Percentiles rank a stretch among this genome's conserved stretches.
Conservation (phyloP, 2,888 invertebrate genomes). For the Dasypogon diadema region DNA sequence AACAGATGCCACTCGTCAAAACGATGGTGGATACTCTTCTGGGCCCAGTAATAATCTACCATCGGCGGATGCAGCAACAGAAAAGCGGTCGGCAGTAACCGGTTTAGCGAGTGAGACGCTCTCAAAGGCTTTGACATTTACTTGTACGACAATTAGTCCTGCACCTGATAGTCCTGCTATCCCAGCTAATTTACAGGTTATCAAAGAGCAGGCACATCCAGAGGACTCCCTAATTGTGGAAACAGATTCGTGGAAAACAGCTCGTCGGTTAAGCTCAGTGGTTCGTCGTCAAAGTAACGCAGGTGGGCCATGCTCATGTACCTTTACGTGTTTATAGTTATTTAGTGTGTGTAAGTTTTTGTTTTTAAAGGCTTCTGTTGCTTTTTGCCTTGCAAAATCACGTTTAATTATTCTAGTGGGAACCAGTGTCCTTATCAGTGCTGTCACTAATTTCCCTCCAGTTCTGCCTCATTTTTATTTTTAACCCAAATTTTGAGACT, state of each 20-base stretch:
- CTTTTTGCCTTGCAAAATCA: background rate
- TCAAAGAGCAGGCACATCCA: background rate
- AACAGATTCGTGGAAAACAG: constrained; percentile 61
- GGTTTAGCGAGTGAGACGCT: background rate
- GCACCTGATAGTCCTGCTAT: constrained; percentile 27
- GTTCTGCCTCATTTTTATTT: constrained; percentile 29
- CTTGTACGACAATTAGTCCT: constrained; percentile 8
- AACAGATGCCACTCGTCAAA: background rate
- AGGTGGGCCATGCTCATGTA: constrained; percentile 13
- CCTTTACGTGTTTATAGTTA: background rate
- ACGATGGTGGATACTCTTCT: background rate
- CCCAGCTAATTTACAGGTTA: background rate
- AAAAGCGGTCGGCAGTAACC: constrained; percentile 19
- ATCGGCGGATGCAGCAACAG: constrained; percentile 21
- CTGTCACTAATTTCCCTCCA: background rate
- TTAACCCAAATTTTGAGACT: constrained; percentile 3
- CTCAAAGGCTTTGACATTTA: constrained; percentile 20
- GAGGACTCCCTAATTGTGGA: constrained; percentile 53
- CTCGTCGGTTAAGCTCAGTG: constrained; percentile 16
- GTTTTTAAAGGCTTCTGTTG: background rate
- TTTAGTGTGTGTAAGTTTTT: constrained; percentile 3
- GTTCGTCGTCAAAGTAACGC: constrained; percentile 21
- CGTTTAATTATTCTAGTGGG: background rate
- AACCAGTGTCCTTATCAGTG: constrained; percentile 3
- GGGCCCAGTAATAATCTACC: constrained; percentile 19